These are phyloP conservation scores for Chlorops oryzae DNA, from an alignment of 1,140 invertebrate species.

Conservation along the genomic window DNA sequence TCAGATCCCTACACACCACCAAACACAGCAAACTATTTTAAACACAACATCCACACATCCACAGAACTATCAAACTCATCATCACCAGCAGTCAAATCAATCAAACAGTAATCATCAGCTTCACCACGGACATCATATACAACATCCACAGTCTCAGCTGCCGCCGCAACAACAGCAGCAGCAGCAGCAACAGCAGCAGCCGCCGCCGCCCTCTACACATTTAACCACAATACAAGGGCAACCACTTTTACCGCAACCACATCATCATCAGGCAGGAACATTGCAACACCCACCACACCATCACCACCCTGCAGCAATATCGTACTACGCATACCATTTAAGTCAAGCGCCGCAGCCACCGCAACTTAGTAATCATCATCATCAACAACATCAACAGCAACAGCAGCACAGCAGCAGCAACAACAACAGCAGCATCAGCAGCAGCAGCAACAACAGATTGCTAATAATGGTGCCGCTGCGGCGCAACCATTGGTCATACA, in stretches of 20 bases:
- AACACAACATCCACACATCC: too few species aligned
- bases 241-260: conserved; percentile 1
- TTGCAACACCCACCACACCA: neutral
- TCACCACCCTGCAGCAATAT: conserved; percentile 19
- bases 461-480: conserved; percentile 12
- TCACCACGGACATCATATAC: conserved; percentile 29
- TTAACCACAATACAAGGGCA: conserved; percentile 26
- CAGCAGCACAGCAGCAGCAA: conserved; percentile 23
- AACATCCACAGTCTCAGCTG: conserved; percentile 15
- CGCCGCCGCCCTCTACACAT: neutral
- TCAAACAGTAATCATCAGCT: conserved; percentile 19
- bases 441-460: conserved; percentile 8
- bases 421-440: conserved; percentile 26
- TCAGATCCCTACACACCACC: too few species aligned
- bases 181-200: conserved; percentile 4
- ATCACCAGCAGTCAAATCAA: too few species aligned
- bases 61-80: too few species aligned
- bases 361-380: conserved; percentile 15
- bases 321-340: too few species aligned
- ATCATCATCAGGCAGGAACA: neutral
- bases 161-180: conserved; percentile 10
- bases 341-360: conserved; percentile 20
- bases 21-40: too few species aligned
- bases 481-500: conserved; percentile 21
- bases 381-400: conserved; percentile 21